These are phyloP conservation scores for Pycnomerus fuliginosus DNA, from an alignment of 2,888 invertebrate species.

Conservation along the genomic window DNA sequence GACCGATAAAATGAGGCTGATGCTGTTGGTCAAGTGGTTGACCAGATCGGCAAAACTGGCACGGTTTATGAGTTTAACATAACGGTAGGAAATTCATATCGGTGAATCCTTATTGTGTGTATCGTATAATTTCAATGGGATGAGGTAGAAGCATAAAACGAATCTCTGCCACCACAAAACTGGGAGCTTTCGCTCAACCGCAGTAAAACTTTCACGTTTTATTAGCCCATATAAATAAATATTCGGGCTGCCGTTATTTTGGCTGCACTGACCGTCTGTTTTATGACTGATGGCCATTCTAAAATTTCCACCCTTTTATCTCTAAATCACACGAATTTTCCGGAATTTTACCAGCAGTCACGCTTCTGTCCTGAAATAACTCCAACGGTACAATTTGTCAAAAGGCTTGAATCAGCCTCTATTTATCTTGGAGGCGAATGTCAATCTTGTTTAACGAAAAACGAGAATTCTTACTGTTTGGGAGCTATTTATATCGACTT, in stretches of 20 bases:
- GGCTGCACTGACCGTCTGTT: no score
- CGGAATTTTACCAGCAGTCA: conserved; percentile 4
- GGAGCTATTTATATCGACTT: no score
- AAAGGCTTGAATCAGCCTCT: conserved; percentile 33
- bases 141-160: conserved; percentile 34
- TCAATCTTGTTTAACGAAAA: conserved; percentile 33
- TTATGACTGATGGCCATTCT: no score
- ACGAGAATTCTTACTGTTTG: conserved; percentile 26
- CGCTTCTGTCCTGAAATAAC: conserved; percentile 32
- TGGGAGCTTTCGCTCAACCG: conserved; percentile 30
- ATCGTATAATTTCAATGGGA: conserved; percentile 24
- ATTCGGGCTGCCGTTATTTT: conserved; percentile 11
- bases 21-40: conserved; percentile 20
- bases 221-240: conserved; percentile 36
- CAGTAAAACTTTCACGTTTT: conserved; percentile 41
- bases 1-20: conserved; percentile 9
- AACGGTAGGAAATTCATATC: conserved; percentile 24
- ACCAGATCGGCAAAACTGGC: conserved; percentile 20
- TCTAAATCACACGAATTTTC: conserved; percentile 6
- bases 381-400: conserved; percentile 35
- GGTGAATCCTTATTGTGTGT: conserved; percentile 12
- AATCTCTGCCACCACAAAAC: conserved; percentile 29
- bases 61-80: conserved; percentile 16
- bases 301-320: background rate
- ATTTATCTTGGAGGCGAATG: conserved; percentile 36